These are phyloP conservation scores for Mustela nigripes DNA, from an alignment of 2,113 vertebrate genomes.

Conservation along the genomic window DNA sequence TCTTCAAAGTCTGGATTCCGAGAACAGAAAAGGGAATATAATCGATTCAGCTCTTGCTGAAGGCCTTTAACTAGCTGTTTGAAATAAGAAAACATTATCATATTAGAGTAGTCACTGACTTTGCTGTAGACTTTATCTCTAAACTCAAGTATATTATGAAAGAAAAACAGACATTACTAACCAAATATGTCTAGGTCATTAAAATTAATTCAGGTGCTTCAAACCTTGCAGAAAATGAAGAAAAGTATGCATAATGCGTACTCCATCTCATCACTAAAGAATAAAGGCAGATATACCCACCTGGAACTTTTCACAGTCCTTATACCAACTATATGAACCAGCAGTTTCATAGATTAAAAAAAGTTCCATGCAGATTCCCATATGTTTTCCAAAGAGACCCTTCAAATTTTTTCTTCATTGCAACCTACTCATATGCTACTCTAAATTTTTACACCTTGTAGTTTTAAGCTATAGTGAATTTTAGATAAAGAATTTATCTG, in stretches of 20 bases:
- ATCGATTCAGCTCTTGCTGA: constrained; percentile 96
- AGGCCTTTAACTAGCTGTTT: constrained; percentile 96
- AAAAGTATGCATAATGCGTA: not conserved
- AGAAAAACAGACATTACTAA: not conserved
- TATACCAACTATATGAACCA: constrained; percentile 24
- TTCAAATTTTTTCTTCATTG: not conserved
- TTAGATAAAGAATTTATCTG: not conserved
- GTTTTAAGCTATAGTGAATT: not conserved
- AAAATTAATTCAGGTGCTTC: constrained; percentile 39
- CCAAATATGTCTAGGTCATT: not conserved
- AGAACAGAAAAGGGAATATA: constrained; percentile 98
- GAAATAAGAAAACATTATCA: constrained; percentile 73
- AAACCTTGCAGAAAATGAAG: constrained; percentile 4
- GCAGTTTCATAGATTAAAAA: not conserved
- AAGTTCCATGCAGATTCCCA: not conserved
- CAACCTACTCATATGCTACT: not conserved
- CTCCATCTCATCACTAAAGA: not conserved
- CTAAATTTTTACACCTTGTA: not conserved
- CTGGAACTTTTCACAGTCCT: not conserved
- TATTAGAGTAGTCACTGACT: constrained; percentile 67
- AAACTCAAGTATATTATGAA: constrained; percentile 37
- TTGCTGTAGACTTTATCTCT: constrained; percentile 45
- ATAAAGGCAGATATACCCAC: not conserved
- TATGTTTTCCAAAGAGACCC: constrained; percentile 22
- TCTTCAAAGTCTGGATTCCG: constrained; percentile 97